Percentiles rank a stretch among this genome's conserved stretches.
Conservation (phyloP, 2,797 vertebrate genomes). For the Aldrovandia affinis region DNA sequence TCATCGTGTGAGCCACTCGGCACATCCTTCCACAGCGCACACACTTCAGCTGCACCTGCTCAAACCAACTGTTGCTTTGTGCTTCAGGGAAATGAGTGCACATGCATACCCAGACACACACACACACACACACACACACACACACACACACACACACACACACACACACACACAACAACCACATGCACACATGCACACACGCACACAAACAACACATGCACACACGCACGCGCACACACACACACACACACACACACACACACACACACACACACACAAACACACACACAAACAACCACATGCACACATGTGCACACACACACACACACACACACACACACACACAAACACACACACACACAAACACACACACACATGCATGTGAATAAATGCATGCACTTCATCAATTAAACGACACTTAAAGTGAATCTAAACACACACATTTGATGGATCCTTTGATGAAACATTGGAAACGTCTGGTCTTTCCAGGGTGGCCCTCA, state of each 20-base stretch:
- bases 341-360: no score
- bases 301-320: not conserved
- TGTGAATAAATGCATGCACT: rapidly evolving
- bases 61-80: conserved; percentile 19
- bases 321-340: not conserved
- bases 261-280: no score
- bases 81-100: not conserved
- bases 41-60: conserved; percentile 7
- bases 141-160: not conserved
- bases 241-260: rapidly evolving
- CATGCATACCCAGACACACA: not conserved
- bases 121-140: not conserved
- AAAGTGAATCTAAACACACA: not conserved
- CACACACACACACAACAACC: not conserved
- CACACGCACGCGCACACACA: not conserved
- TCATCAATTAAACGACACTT: not conserved
- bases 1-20: not conserved
- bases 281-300: no score
- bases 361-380: no score
- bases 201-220: no score
- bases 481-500: not conserved
- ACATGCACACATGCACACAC: not conserved
- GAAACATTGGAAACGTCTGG: not conserved
- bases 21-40: conserved; percentile 13
- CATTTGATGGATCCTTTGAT: not conserved